A percentile compares a stretch with the other conserved stretches of the same genome.
phyloP scores from a whole-genome alignment of 2,888 invertebrate species.

The Macaria liturata region DNA sequence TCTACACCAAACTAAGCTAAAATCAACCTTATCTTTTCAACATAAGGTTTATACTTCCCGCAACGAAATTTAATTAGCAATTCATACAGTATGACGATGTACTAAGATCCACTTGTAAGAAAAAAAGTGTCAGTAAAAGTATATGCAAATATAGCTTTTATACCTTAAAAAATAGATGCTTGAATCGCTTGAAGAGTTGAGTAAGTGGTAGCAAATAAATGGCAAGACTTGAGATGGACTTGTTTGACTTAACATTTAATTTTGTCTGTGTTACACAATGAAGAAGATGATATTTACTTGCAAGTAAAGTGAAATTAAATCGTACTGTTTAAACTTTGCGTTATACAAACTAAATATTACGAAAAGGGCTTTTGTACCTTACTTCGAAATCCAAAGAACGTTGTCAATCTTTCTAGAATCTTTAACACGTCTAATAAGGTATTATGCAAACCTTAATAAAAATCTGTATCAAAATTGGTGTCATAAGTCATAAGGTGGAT shows the following conservation, averaged over 20 bases:
- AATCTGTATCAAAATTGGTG: too few relatives aligned
- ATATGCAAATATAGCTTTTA: constrained; percentile 13
- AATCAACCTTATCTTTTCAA: constrained; percentile 38
- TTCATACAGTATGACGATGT: constrained; percentile 20
- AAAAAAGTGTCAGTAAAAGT: constrained; percentile 15
- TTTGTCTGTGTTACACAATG: constrained; percentile 17
- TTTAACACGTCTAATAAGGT: too few relatives aligned
- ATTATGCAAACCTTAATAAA: too few relatives aligned
- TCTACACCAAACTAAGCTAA: constrained; percentile 29
- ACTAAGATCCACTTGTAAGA: constrained; percentile 8
- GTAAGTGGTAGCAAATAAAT: constrained; percentile 16
- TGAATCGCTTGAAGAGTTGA: constrained; percentile 6
- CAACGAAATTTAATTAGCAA: constrained; percentile 22
- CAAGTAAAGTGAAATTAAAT: not conserved
- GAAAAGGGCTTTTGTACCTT: too few relatives aligned
- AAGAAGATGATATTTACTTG: not conserved
- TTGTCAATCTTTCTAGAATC: too few relatives aligned
- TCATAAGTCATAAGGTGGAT: too few relatives aligned
- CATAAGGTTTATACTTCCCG: constrained; percentile 3
- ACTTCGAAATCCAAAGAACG: too few relatives aligned
- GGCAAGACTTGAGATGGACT: constrained; percentile 13
- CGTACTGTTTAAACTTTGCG: too few relatives aligned
- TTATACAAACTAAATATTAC: too few relatives aligned
- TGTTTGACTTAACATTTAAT: constrained; percentile 17
- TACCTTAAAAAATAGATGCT: constrained; percentile 1